Evolutionary conservation across 2,113 vertebrate genomes (phyloP).

Genomic region (Platysteira castanea): DNA sequence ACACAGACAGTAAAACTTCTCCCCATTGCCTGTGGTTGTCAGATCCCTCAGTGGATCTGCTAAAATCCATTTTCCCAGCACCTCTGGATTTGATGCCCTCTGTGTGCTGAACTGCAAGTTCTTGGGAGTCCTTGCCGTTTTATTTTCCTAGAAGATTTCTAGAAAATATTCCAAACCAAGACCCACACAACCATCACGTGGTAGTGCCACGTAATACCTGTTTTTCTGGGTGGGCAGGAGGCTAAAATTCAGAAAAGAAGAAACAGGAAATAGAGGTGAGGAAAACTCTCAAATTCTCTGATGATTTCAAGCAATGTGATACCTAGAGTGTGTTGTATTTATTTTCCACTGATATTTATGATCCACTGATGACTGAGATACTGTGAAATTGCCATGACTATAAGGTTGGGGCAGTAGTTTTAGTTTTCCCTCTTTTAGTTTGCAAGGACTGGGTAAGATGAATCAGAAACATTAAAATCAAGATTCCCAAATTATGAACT

Average conservation of each 20-base stretch:
- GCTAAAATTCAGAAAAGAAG: neutral
- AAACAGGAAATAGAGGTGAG: neutral
- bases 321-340: neutral
- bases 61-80: neutral
- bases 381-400: neutral
- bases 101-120: neutral
- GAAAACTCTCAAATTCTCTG: neutral
- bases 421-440: neutral
- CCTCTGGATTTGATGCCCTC: neutral
- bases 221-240: neutral
- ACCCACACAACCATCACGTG: neutral
- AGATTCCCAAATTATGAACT: neutral
- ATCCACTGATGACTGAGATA: neutral
- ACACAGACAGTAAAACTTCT: neutral
- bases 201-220: fast-evolving
- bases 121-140: neutral
- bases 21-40: neutral
- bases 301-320: neutral
- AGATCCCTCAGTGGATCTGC: neutral
- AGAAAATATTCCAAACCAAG: neutral
- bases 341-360: neutral
- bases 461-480: neutral
- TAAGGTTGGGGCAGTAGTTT: neutral
- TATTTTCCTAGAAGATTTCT: neutral
- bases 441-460: neutral